phyloP scores from a whole-genome alignment of 1,140 invertebrate species.

The Eumeta japonica region DNA sequence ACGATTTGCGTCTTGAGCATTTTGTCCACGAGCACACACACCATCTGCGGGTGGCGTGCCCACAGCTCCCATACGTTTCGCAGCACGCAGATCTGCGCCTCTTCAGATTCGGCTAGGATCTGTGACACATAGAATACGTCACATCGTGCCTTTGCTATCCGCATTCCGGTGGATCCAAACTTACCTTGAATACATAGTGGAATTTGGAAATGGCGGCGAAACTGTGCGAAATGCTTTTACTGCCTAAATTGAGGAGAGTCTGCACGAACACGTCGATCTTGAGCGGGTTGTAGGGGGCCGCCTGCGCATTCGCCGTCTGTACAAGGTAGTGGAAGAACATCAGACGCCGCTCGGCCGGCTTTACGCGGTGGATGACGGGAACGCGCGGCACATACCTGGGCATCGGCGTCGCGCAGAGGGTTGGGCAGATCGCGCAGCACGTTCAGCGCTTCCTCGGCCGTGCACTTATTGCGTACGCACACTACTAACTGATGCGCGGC shows the following conservation, averaged over 20 bases:
- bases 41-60: constrained; percentile 95
- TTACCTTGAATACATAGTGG: constrained; percentile 87
- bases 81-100: constrained; percentile 93
- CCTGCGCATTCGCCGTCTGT: constrained; percentile 43
- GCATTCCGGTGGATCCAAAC: too few species aligned
- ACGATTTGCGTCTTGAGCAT: constrained; percentile 96
- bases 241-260: constrained; percentile 88
- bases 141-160: too few species aligned
- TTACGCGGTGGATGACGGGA: constrained; percentile 19
- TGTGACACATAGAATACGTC: too few species aligned
- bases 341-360: constrained; percentile 59
- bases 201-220: constrained; percentile 98
- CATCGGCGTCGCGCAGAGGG: constrained; percentile 67
- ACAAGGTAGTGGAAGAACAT: too few species aligned
- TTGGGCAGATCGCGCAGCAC: constrained; percentile 85
- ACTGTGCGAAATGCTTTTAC: constrained; percentile 96
- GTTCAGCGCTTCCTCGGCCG: constrained; percentile 86
- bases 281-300: constrained; percentile 77
- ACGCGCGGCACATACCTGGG: too few species aligned
- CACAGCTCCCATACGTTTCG: constrained; percentile 92
- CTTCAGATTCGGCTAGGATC: constrained; percentile 88
- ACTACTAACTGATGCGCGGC: constrained; percentile 82
- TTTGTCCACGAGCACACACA: constrained; percentile 94
- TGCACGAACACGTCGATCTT: constrained; percentile 98
- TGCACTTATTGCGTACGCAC: constrained; percentile 84